Conservation (phyloP, 2,113 vertebrate species). For the Pan troglodytes region DNA sequence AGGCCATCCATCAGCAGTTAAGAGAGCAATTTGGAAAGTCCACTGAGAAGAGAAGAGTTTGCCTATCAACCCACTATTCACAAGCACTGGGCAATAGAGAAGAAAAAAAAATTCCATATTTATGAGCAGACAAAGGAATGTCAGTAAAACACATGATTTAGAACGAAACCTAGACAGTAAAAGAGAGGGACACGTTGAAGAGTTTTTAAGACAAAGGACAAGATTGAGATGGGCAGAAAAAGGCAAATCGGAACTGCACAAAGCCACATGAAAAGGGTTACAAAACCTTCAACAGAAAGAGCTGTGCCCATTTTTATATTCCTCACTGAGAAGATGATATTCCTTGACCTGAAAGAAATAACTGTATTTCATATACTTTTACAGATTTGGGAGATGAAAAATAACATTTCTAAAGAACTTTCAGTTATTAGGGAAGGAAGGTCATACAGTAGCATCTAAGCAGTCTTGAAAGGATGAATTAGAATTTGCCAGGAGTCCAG, state of each 20-base stretch:
- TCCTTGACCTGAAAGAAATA: not conserved
- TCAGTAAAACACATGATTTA: not conserved
- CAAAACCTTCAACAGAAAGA: not conserved
- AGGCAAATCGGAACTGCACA: not conserved
- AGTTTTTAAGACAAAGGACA: not conserved
- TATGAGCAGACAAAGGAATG: not conserved
- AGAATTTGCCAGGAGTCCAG: not conserved
- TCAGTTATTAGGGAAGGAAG: not conserved
- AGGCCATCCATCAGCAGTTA: not conserved
- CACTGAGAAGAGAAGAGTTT: not conserved
- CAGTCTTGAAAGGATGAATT: not conserved
- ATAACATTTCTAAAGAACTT: not conserved
- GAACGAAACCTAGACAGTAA: not conserved
- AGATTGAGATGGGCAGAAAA: not conserved
- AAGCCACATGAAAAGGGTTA: not conserved
- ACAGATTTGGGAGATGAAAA: not conserved
- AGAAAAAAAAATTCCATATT: not conserved
- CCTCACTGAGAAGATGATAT: not conserved
- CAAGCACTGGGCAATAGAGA: not conserved
- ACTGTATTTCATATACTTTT: not conserved
- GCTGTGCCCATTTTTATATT: not conserved
- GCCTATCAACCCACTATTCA: not conserved
- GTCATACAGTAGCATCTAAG: not conserved
- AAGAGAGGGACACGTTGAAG: not conserved
- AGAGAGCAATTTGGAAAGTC: slow-evolving; percentile 1